These are phyloP conservation scores for Cenopis cana DNA, from an alignment of 2,888 invertebrate species.

Conservation along the genomic window DNA sequence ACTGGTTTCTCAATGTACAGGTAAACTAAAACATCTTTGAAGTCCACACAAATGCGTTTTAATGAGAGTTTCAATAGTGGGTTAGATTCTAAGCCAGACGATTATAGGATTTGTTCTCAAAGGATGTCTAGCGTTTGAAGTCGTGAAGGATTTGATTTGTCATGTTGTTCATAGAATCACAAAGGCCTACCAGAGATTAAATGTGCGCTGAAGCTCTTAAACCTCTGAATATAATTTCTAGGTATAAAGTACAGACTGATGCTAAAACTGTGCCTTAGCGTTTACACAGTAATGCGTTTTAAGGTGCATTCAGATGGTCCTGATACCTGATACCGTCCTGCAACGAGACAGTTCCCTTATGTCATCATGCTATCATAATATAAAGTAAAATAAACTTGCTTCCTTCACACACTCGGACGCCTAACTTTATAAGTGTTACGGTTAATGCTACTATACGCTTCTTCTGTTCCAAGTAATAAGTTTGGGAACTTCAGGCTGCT, in stretches of 20 bases:
- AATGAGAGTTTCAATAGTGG: slow-evolving; percentile 31
- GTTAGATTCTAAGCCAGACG: background rate
- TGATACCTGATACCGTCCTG: too few relatives aligned
- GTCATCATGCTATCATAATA: too few relatives aligned
- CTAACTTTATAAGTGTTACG: background rate
- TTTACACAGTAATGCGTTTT: too few relatives aligned
- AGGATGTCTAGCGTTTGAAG: slow-evolving; percentile 7
- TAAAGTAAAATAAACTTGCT: background rate
- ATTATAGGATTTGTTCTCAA: slow-evolving; percentile 10
- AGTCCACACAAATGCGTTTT: slow-evolving; percentile 35
- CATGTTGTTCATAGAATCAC: background rate
- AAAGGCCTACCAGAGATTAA: background rate
- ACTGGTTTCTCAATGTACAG: background rate
- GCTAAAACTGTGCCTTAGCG: too few relatives aligned
- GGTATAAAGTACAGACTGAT: too few relatives aligned
- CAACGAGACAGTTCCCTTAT: too few relatives aligned
- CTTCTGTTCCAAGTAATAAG: slow-evolving; percentile 14
- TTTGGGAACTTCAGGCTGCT: slow-evolving; percentile 1
- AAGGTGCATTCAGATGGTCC: too few relatives aligned
- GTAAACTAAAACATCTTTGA: slow-evolving; percentile 43
- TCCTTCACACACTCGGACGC: background rate
- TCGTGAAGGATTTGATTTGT: background rate
- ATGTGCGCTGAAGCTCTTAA: background rate
- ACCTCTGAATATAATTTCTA: too few relatives aligned
- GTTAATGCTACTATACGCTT: background rate